These are phyloP conservation scores for Falco novaeseelandiae DNA, from an alignment of 2,797 vertebrate species.

Conservation along the genomic window DNA sequence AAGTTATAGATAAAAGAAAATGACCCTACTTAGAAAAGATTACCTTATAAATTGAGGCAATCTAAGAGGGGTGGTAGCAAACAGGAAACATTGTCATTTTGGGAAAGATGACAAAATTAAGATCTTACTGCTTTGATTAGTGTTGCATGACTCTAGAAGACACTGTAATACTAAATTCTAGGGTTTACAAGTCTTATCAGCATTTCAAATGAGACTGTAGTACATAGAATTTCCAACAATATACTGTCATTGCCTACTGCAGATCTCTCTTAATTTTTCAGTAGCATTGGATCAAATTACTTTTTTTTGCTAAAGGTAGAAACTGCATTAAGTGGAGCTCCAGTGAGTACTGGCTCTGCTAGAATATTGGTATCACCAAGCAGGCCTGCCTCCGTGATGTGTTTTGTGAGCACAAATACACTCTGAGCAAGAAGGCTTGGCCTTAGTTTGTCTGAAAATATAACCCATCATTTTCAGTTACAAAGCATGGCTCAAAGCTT, in stretches of 20 bases:
- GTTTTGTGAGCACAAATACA: not conserved
- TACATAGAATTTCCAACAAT: not conserved
- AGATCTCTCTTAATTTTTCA: not conserved
- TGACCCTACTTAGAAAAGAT: not conserved
- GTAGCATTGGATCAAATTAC: not conserved
- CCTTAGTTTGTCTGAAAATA: not conserved
- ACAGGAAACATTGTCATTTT: not conserved
- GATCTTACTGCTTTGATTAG: not conserved
- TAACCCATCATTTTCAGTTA: not conserved
- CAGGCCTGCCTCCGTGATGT: not conserved
- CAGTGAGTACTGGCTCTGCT: not conserved
- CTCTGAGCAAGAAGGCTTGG: not conserved
- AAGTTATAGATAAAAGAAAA: not conserved
- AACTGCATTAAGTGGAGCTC: not conserved
- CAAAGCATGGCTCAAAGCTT: not conserved
- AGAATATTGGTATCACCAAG: not conserved
- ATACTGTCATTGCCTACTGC: not conserved
- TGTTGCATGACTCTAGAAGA: not conserved
- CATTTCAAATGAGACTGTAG: not conserved
- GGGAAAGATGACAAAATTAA: not conserved
- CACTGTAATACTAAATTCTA: not conserved
- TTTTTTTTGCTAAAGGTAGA: not conserved
- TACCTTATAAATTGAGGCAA: not conserved
- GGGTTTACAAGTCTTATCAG: not conserved
- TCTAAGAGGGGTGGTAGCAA: not conserved